Evolutionary conservation across 1,140 invertebrate genomes (phyloP).

Genomic region (Neomicropteryx cornuta): DNA sequence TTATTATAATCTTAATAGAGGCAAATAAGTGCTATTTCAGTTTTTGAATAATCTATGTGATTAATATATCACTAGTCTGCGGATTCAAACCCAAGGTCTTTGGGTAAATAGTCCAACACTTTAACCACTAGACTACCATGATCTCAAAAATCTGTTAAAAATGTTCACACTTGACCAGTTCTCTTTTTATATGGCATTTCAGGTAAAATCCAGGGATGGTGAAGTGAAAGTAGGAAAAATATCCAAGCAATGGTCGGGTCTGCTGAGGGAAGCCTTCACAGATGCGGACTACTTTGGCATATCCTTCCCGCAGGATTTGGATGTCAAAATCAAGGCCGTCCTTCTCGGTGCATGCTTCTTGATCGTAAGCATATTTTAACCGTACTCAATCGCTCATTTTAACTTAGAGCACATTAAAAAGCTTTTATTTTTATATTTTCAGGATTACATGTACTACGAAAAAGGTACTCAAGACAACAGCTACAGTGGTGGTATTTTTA

Average conservation of each 20-base stretch:
- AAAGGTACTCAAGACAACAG: too few relatives aligned
- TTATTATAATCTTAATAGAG: too few relatives aligned
- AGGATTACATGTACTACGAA: constrained; percentile 59
- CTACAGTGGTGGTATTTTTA: too few relatives aligned
- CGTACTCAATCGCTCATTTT: neutral
- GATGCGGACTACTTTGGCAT: constrained; percentile 51
- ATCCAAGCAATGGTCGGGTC: constrained; percentile 45
- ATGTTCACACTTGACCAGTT: neutral
- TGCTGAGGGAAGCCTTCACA: constrained; percentile 42
- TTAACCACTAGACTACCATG: too few relatives aligned
- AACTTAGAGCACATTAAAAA: too few relatives aligned
- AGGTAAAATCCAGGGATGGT: constrained; percentile 10
- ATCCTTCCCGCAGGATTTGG: constrained; percentile 49
- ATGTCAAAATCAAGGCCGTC: constrained; percentile 52
- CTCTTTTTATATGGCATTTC: neutral
- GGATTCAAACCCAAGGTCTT: too few relatives aligned
- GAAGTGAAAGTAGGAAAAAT: constrained; percentile 42
- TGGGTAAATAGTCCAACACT: too few relatives aligned
- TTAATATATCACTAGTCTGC: too few relatives aligned
- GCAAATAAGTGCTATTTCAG: too few relatives aligned
- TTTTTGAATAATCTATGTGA: too few relatives aligned
- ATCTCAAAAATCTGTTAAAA: too few relatives aligned
- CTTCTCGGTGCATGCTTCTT: constrained; percentile 44
- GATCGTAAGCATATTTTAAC: constrained; percentile 24
- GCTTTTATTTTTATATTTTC: constrained; percentile 25